Evolutionary conservation across 2,888 invertebrate species (phyloP).

Genomic region (Caenorhabditis imperialis): DNA sequence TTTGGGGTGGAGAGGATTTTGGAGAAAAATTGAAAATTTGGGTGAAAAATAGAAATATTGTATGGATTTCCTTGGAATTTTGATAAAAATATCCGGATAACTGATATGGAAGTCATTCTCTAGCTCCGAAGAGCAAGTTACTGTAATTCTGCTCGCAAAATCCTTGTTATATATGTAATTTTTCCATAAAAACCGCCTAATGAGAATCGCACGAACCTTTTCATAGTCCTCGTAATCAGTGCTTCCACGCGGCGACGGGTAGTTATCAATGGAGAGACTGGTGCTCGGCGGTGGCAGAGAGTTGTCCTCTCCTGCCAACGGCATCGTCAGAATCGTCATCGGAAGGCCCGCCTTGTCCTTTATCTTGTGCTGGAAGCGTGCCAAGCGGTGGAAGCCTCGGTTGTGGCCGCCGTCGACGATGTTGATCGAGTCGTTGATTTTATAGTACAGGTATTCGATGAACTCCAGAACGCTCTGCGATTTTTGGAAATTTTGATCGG

Average conservation of each 20-base stretch:
- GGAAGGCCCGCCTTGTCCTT: conserved; percentile 68
- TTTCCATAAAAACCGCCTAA: too few species aligned
- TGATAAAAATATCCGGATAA: too few species aligned
- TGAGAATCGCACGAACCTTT: too few species aligned
- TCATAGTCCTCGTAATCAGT: conserved; percentile 64
- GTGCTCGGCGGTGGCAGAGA: conserved; percentile 60
- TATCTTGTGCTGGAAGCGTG: conserved; percentile 60
- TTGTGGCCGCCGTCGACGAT: conserved; percentile 58
- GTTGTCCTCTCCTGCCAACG: conserved; percentile 59
- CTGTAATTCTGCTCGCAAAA: too few species aligned
- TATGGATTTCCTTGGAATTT: too few species aligned
- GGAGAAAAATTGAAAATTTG: not conserved
- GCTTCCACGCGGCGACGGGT: conserved; percentile 43
- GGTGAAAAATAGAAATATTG: too few species aligned
- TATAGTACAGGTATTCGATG: conserved; percentile 66
- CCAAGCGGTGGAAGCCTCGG: conserved; percentile 60
- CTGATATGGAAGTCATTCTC: too few species aligned
- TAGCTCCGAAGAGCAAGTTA: too few species aligned
- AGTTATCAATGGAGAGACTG: conserved; percentile 27
- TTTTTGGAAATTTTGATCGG: too few species aligned
- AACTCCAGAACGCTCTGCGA: conserved; percentile 67
- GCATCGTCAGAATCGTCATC: conserved; percentile 64
- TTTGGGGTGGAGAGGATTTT: not conserved
- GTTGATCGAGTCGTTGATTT: conserved; percentile 64
- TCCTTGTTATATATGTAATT: too few species aligned